These are phyloP conservation scores for Scolopax bukidnonensis DNA, from an alignment of 2,797 vertebrate species.

Conservation along the genomic window DNA sequence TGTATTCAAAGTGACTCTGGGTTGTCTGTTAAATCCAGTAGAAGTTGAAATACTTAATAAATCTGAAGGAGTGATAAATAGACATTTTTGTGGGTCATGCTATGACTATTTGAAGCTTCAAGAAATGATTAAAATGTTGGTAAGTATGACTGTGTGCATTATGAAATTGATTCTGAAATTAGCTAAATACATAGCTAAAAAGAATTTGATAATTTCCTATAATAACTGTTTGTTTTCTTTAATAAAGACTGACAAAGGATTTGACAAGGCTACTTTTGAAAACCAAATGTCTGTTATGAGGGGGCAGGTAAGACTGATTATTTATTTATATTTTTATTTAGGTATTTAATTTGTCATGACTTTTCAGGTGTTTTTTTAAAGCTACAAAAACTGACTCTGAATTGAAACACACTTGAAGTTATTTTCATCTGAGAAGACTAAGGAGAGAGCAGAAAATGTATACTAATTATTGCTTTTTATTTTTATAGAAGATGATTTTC, in stretches of 20 bases:
- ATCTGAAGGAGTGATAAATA: neutral
- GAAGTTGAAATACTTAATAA: neutral
- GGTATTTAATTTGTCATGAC: neutral
- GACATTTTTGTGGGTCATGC: neutral
- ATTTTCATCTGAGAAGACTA: neutral
- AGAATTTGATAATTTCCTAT: neutral
- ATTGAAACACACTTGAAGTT: neutral
- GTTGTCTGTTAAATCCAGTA: neutral
- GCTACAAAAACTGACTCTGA: neutral
- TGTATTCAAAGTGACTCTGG: neutral
- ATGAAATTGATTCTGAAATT: neutral
- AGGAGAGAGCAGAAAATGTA: neutral
- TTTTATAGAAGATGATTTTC: neutral
- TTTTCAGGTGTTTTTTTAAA: neutral
- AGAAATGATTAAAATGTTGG: neutral
- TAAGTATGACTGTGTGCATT: neutral
- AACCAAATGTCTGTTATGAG: conserved; percentile 99
- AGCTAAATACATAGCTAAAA: neutral
- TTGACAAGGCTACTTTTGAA: conserved; percentile 93
- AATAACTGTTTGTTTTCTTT: conserved; percentile 7
- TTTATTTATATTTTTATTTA: neutral
- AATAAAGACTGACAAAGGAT: conserved; percentile 89
- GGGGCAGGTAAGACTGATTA: conserved; percentile 87
- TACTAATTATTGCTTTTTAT: neutral
- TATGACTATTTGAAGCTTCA: neutral